Base-by-base conservation (phyloP, 2,888 invertebrate genomes). In the Dryocosmus kuriphilus region DNA sequence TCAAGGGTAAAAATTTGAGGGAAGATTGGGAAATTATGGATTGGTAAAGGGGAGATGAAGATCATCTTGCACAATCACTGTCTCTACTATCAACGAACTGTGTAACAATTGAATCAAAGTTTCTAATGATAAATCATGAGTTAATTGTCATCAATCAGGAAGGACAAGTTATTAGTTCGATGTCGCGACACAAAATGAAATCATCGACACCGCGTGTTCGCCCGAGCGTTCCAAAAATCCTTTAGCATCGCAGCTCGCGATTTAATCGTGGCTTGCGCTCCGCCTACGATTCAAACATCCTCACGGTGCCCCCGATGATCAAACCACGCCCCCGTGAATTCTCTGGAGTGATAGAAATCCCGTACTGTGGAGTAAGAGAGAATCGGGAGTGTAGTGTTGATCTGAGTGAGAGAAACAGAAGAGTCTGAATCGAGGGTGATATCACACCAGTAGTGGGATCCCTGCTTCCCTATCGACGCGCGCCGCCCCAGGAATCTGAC, bases 121-220 rank as follows among this genome's bases (percentile, higher is more conserved):
- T 14, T 14, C 24, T 11, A 14, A 57, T 24, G 24, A 57, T 22
- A 3, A 67, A 67, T 67, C 24, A 46, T 27, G 16, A 14, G 38
- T 27, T 9, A 27, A 46, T 46, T 41, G 22, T 38, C 22, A 46
- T 14, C 11, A 38, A 74, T 22, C 22, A 46, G 27, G 22, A 62
- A 46, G 19, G 27, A n/a, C 46, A 81, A 85, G 82, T 83, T 81
- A 82, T 83, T 84, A 81, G 77, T 79, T 81, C 86, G 85, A 84
- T 86, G 88, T 86, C 86, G 85, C 84, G 85, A 85, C 85, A 85
- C 86, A 85, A 87, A 89, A 87, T 89, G 89, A 87, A 82, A 84
- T 82, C 71, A 71, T 71, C 71, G 71, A 30, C 71, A 71, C 71
- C 71, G 71, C 71, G 71, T 82, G 76, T 73, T 67, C 75, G 80